phyloP scores from a whole-genome alignment of 2,113 vertebrate species.

The Megaceryle torquata region DNA sequence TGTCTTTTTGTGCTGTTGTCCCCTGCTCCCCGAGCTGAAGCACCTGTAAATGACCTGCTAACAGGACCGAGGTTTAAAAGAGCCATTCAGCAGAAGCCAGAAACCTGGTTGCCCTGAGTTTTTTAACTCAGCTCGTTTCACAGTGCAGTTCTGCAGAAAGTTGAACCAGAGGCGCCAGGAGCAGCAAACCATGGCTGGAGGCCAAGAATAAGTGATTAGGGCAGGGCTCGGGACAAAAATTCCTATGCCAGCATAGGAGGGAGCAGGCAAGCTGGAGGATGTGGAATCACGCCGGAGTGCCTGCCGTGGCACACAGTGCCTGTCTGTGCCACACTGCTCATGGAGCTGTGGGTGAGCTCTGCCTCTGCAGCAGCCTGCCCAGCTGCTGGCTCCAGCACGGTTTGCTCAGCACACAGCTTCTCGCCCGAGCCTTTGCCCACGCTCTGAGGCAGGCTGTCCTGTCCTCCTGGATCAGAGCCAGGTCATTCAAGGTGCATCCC shows the following conservation, averaged over 20 bases:
- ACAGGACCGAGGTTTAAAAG: not conserved
- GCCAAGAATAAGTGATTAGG: not conserved
- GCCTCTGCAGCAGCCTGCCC: not conserved
- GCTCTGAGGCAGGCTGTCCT: not conserved
- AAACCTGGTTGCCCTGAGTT: not conserved
- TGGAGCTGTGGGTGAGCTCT: not conserved
- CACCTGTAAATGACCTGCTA: not conserved
- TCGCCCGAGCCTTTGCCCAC: not conserved
- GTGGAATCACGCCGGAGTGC: not conserved
- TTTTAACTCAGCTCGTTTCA: not conserved
- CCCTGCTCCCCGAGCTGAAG: not conserved
- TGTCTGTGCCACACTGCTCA: not conserved
- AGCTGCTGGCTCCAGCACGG: not conserved
- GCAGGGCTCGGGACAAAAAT: not conserved
- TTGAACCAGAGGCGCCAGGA: not conserved
- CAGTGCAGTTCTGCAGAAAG: not conserved
- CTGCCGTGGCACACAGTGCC: not conserved
- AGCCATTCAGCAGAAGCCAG: not conserved
- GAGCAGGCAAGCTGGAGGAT: accelerated
- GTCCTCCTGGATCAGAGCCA: not conserved
- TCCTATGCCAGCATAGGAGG: accelerated
- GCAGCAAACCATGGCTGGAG: not conserved
- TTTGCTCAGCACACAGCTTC: not conserved
- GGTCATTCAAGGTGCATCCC: not conserved
- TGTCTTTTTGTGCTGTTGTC: not conserved